phyloP scores from a whole-genome alignment of 2,113 vertebrate genomes.

The Myiagra hebetior region DNA sequence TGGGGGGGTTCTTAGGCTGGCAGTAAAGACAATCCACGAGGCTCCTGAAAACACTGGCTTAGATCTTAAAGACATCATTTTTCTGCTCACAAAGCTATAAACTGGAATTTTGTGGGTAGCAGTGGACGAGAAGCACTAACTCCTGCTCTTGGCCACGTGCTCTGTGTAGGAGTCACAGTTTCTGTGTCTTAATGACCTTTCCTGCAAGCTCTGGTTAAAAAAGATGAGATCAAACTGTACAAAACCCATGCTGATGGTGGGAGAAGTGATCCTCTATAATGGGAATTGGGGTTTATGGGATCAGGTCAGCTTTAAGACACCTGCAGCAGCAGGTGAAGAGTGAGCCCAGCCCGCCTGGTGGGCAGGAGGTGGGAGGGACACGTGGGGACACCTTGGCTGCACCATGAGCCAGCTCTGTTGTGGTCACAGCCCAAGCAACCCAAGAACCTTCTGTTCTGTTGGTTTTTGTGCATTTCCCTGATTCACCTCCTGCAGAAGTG shows the following conservation, averaged over 20 bases:
- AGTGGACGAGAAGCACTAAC: background rate
- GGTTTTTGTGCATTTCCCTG: background rate
- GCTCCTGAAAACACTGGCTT: constrained; percentile 38
- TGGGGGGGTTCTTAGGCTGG: constrained; percentile 23
- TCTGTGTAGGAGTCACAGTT: background rate
- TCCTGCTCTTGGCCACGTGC: background rate
- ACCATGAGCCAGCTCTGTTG: background rate
- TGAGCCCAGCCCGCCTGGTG: background rate
- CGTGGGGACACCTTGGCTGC: background rate
- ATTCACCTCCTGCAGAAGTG: background rate
- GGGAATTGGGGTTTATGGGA: background rate
- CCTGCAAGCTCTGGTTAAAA: background rate
- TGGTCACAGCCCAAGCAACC: background rate
- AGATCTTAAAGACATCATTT: constrained; percentile 14
- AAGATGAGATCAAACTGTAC: background rate
- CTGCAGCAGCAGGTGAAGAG: background rate
- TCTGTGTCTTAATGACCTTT: background rate
- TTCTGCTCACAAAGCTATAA: constrained; percentile 35
- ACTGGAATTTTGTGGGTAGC: constrained; percentile 24
- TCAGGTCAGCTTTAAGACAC: background rate
- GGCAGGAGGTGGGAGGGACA: background rate
- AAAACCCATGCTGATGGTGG: background rate
- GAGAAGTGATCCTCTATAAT: fast-evolving
- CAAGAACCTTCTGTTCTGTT: background rate
- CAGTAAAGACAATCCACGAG: constrained; percentile 47